Percentiles rank a stretch among this genome's conserved stretches.
phyloP scores from a whole-genome alignment of 2,888 invertebrate genomes.

The Dione vanillae region DNA sequence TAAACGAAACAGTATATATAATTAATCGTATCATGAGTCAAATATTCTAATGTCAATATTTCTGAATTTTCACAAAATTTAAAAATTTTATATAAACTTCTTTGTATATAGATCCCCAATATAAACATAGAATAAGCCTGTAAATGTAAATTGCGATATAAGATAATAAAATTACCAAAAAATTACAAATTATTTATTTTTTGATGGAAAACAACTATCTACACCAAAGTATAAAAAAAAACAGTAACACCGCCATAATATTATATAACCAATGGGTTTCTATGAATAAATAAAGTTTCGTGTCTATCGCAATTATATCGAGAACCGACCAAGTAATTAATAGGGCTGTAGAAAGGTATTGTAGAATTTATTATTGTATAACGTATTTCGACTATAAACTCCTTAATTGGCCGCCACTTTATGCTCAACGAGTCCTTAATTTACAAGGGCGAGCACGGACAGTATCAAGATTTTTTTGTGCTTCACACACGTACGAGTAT shows the following conservation, averaged over 20 bases:
- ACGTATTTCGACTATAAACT: slow-evolving; percentile 78
- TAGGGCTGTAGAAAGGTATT: slow-evolving; percentile 73
- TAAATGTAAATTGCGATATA: no score
- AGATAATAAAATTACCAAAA: no score
- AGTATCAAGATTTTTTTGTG: slow-evolving; percentile 64
- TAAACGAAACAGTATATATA: no score
- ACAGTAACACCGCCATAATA: not conserved
- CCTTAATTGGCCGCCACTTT: slow-evolving; percentile 79
- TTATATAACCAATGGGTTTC: slow-evolving; percentile 30
- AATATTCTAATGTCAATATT: no score
- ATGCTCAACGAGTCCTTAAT: slow-evolving; percentile 75
- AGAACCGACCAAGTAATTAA: slow-evolving; percentile 68
- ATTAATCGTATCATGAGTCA: no score
- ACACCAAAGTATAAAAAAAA: not conserved
- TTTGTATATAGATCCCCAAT: no score
- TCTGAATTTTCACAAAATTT: no score
- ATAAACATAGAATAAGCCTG: no score
- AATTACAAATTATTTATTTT: slow-evolving; percentile 9
- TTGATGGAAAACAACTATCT: not conserved
- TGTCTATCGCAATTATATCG: slow-evolving; percentile 45
- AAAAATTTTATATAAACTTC: no score
- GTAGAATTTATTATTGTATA: slow-evolving; percentile 82
- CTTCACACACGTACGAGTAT: slow-evolving; percentile 41
- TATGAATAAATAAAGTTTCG: slow-evolving; percentile 39
- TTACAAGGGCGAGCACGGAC: slow-evolving; percentile 77